These are phyloP conservation scores for Ictidomys tridecemlineatus DNA, from an alignment of 2,113 vertebrate genomes.

Conservation along the genomic window DNA sequence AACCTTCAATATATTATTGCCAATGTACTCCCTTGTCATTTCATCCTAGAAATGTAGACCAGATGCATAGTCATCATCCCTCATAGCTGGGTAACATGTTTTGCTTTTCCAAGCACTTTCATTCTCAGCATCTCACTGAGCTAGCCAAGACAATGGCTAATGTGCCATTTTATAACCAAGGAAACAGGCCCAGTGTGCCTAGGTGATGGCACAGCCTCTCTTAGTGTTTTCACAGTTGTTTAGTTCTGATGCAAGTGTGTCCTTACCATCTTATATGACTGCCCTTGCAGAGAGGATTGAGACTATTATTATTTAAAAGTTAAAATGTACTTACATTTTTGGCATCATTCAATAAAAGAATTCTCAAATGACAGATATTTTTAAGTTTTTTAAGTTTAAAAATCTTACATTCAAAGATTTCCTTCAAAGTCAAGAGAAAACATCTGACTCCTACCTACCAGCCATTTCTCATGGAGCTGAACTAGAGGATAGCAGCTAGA, in stretches of 20 bases:
- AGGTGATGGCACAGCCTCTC: neutral
- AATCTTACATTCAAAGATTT: constrained; percentile 11
- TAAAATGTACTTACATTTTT: neutral
- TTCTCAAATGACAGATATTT: neutral
- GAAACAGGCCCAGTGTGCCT: neutral
- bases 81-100: neutral
- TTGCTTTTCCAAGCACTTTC: constrained; percentile 56
- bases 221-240: neutral
- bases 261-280: neutral
- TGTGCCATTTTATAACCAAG: neutral
- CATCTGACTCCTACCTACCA: neutral
- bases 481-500: neutral
- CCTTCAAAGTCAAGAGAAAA: neutral
- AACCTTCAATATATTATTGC: constrained; percentile 50
- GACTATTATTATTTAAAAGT: constrained; percentile 31
- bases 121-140: neutral
- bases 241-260: neutral
- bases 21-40: neutral
- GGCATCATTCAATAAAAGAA: constrained; percentile 29
- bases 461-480: neutral
- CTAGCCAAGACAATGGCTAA: neutral
- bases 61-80: constrained; percentile 27
- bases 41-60: constrained; percentile 17
- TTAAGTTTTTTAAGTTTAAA: constrained; percentile 20
- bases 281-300: neutral